Evolutionary conservation across 2,113 vertebrate species (phyloP).

Genomic region (Chloroceryle aenea): DNA sequence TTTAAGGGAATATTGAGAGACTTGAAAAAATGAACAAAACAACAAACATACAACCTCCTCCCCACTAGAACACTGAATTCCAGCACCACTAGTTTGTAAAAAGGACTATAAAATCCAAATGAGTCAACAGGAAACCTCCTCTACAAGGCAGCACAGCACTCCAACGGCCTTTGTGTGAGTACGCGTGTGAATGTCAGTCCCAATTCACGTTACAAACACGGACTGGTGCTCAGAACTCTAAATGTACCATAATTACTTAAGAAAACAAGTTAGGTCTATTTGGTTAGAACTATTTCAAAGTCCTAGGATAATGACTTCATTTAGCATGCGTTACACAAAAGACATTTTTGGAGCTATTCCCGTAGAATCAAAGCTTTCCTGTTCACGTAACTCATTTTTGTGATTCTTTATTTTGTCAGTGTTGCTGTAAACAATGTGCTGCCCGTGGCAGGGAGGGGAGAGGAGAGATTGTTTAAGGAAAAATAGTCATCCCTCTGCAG

Average conservation of each 20-base stretch:
- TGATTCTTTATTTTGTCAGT: slow-evolving; percentile 56
- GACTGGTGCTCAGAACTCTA: slow-evolving; percentile 27
- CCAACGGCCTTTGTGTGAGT: neutral
- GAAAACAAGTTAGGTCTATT: neutral
- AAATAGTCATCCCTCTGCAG: slow-evolving; percentile 37
- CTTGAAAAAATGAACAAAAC: neutral
- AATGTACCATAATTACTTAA: slow-evolving; percentile 4
- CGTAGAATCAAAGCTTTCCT: slow-evolving; percentile 52
- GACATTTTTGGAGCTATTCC: slow-evolving; percentile 44
- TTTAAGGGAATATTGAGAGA: neutral
- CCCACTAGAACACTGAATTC: neutral
- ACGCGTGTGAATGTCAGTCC: neutral
- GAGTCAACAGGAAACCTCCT: slow-evolving; percentile 23
- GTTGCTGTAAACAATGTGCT: slow-evolving; percentile 60
- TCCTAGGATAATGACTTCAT: slow-evolving; percentile 52
- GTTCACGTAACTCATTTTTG: slow-evolving; percentile 48
- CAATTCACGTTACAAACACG: neutral
- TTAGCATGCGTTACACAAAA: slow-evolving; percentile 30
- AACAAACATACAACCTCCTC: neutral
- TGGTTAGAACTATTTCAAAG: slow-evolving; percentile 32
- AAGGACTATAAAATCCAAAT: slow-evolving; percentile 29
- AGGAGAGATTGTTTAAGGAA: slow-evolving; percentile 38
- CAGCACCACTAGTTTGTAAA: neutral
- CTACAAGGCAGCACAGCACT: neutral
- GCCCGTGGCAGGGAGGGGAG: slow-evolving; percentile 1